These are phyloP conservation scores for Trichonephila inaurata DNA, from an alignment of 1,140 invertebrate genomes.

Conservation along the genomic window DNA sequence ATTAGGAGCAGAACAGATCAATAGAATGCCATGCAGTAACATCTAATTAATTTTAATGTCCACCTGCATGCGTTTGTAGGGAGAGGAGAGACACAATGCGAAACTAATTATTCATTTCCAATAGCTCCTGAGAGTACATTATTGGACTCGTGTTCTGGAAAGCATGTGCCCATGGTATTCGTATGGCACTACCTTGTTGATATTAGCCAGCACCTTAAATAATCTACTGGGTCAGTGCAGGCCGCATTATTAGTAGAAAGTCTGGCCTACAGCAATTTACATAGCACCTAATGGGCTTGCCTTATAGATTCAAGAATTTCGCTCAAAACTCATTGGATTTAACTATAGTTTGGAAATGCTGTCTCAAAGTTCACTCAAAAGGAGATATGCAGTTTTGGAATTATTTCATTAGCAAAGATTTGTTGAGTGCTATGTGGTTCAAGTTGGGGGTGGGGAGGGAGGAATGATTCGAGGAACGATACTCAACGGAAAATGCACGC, in stretches of 20 bases:
- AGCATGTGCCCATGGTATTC: background rate
- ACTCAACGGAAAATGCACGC: too few species aligned
- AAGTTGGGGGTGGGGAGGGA: background rate
- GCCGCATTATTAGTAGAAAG: background rate
- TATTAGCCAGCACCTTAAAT: conserved; percentile 17
- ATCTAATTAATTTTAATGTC: conserved; percentile 63
- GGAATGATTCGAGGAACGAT: too few species aligned
- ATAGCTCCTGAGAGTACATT: conserved; percentile 40
- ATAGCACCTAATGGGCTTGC: background rate
- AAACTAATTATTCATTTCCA: conserved; percentile 69
- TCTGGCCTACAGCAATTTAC: conserved; percentile 28
- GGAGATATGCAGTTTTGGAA: background rate
- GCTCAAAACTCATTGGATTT: background rate
- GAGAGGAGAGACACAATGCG: conserved; percentile 33
- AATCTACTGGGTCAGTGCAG: background rate
- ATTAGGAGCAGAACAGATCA: conserved; percentile 10
- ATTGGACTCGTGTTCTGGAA: conserved; percentile 31
- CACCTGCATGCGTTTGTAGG: background rate
- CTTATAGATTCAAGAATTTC: conserved; percentile 18
- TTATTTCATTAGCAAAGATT: background rate
- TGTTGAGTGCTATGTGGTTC: background rate
- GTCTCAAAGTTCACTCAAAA: background rate
- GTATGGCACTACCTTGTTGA: background rate
- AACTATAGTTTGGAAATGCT: conserved; percentile 10
- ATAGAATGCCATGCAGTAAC: conserved; percentile 27